Evolutionary conservation across 2,113 vertebrate genomes (phyloP).

Genomic region (Corvus cornix): DNA sequence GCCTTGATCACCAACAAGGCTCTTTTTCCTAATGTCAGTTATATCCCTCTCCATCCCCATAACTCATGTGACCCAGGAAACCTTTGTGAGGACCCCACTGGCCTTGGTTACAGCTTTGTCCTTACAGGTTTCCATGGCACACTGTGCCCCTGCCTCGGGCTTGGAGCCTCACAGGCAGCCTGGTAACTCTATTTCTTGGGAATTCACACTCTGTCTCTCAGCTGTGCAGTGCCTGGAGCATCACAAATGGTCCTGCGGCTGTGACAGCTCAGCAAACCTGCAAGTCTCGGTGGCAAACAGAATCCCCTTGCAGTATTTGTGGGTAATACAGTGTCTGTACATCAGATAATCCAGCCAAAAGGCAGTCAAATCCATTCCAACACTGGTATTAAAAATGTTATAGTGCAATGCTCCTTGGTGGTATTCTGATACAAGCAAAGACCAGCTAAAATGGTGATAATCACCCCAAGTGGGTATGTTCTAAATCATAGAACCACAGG

Average conservation of each 20-base stretch:
- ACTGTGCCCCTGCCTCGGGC: background rate
- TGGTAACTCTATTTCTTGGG: background rate
- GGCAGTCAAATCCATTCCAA: background rate
- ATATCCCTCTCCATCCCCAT: background rate
- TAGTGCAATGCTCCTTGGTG: background rate
- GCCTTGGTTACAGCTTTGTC: background rate
- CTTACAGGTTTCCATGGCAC: background rate
- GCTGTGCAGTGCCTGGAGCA: background rate
- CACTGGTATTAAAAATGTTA: background rate
- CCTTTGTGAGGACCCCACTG: background rate
- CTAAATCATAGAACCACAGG: background rate
- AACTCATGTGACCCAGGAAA: slow-evolving; percentile 18
- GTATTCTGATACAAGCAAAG: background rate
- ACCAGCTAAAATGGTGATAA: background rate
- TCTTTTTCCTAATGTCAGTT: slow-evolving; percentile 17
- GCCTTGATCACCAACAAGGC: background rate
- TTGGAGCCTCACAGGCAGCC: background rate
- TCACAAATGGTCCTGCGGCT: background rate
- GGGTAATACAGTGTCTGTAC: background rate
- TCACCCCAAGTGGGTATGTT: background rate
- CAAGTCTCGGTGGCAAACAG: fast-evolving
- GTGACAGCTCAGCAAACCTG: fast-evolving
- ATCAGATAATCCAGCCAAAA: background rate
- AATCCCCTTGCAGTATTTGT: background rate
- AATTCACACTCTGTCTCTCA: background rate